Evolutionary conservation across 2,113 vertebrate genomes (phyloP).

Genomic region (Bos taurus): DNA sequence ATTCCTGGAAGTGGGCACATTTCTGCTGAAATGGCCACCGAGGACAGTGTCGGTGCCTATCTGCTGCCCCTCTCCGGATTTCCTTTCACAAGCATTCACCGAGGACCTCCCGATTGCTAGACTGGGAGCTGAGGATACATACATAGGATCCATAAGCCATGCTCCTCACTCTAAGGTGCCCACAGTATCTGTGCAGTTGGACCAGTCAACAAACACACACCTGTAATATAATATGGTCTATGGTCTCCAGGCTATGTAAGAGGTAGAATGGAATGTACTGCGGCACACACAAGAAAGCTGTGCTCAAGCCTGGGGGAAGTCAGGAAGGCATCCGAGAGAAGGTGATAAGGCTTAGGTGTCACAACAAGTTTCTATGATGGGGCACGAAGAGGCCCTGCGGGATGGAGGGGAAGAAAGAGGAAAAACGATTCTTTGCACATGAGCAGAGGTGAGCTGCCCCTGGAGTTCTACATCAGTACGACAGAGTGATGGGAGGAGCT

Average conservation of each 20-base stretch:
- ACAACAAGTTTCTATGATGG: background rate
- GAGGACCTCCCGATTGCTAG: background rate
- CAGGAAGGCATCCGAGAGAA: background rate
- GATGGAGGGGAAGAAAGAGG: background rate
- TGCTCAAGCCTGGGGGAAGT: background rate
- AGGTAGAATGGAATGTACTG: background rate
- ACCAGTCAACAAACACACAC: background rate
- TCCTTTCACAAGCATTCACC: background rate
- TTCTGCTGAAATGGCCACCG: background rate
- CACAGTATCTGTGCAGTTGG: background rate
- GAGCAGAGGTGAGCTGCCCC: background rate
- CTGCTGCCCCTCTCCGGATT: background rate
- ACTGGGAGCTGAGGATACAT: background rate
- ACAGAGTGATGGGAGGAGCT: background rate
- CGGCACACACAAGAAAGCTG: background rate
- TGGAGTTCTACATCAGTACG: background rate
- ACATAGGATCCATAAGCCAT: fast-evolving
- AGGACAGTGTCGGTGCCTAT: fast-evolving
- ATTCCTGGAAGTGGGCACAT: background rate
- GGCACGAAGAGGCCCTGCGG: fast-evolving
- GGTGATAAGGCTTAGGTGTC: background rate
- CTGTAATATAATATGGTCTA: background rate
- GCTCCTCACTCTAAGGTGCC: background rate
- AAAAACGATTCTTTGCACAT: background rate
- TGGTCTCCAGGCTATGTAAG: too few species aligned